Evolutionary conservation across 2,888 invertebrate genomes (phyloP).

Genomic region (Uloborus plumipes): DNA sequence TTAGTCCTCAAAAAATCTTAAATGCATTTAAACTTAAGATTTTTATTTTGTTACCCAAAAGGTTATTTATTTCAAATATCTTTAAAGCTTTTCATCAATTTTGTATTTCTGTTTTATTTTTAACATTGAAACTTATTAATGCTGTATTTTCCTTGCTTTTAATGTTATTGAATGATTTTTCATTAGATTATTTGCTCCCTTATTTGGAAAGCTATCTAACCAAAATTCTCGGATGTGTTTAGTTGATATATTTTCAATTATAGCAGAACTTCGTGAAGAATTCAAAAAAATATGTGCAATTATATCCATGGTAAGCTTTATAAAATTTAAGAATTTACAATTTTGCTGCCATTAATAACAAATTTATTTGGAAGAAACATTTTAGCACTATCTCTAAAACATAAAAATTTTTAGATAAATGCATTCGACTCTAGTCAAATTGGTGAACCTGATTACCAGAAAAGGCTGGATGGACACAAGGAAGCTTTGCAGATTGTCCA

Average conservation of each 20-base stretch:
- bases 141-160: not conserved
- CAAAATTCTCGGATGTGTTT: slow-evolving; percentile 40
- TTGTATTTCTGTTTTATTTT: no score
- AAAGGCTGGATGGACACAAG: slow-evolving; percentile 83
- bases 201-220: slow-evolving; percentile 48
- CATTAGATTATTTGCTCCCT: slow-evolving; percentile 55
- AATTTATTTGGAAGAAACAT: no score
- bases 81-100: no score
- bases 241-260: slow-evolving; percentile 56
- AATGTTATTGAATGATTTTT: not conserved
- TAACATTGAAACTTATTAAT: no score
- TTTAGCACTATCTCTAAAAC: no score
- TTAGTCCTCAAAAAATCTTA: no score
- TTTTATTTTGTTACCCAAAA: no score
- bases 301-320: slow-evolving; percentile 30
- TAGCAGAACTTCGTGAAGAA: slow-evolving; percentile 85
- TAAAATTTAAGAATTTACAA: no score
- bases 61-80: no score
- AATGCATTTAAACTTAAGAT: no score
- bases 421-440: slow-evolving; percentile 88
- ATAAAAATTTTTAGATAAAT: slow-evolving; percentile 76
- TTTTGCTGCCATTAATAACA: no score
- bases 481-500: slow-evolving; percentile 76
- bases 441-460: slow-evolving; percentile 93
- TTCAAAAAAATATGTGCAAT: not conserved